Conservation (phyloP, 2,888 invertebrate genomes). For the Lypha dubia region DNA sequence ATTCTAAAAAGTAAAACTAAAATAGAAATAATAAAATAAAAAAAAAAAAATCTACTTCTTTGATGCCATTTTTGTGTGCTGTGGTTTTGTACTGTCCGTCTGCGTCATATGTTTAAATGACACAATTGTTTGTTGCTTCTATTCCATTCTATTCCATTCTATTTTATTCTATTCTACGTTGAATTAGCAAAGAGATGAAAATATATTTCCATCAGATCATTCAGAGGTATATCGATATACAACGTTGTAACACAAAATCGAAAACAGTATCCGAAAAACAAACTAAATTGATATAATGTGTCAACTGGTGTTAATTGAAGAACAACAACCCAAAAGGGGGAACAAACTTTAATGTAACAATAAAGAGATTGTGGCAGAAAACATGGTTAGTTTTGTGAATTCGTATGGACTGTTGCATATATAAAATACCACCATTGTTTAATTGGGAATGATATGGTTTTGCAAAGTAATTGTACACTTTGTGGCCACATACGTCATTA, state of each 20-base stretch:
- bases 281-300: slow-evolving; percentile 16
- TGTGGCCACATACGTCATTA: too few species aligned
- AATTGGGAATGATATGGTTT: slow-evolving; percentile 6
- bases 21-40: not conserved
- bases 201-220: slow-evolving; percentile 34
- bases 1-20: not conserved
- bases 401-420: not conserved
- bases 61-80: not conserved
- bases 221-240: not conserved
- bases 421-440: slow-evolving; percentile 17
- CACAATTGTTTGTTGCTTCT: not conserved
- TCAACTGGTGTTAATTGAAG: slow-evolving; percentile 45
- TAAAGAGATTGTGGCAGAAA: slow-evolving; percentile 25
- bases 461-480: not conserved
- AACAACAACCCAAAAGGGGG: slow-evolving; percentile 8
- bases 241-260: slow-evolving; percentile 3
- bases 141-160: too few species aligned
- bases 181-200: slow-evolving; percentile 22
- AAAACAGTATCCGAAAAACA: not conserved
- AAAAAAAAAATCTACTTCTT: not conserved
- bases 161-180: slow-evolving; percentile 6
- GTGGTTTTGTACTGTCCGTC: not conserved
- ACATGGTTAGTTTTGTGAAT: slow-evolving; percentile 9
- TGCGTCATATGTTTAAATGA: not conserved
- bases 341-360: slow-evolving; percentile 31